Conservation (phyloP, 1,140 invertebrate genomes). For the Drosophila orena region DNA sequence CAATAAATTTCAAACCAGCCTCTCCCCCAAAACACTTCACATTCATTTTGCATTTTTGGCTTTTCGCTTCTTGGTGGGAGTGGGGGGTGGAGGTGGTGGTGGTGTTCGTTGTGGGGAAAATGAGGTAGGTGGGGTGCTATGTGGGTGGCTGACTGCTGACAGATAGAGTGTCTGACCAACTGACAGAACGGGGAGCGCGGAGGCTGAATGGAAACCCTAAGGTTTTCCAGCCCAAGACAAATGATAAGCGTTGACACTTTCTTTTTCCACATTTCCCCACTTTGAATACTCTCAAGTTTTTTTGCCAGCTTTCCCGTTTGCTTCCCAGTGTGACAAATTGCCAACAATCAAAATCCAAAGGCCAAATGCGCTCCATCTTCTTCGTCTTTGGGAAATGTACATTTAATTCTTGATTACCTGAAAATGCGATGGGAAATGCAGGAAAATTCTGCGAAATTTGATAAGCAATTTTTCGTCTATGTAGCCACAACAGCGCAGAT, state of each 20-base stretch:
- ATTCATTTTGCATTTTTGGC: slow-evolving; percentile 77
- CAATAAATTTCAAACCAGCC: slow-evolving; percentile 66
- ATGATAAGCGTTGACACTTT: slow-evolving; percentile 64
- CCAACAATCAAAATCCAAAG: slow-evolving; percentile 58
- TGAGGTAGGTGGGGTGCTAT: not conserved
- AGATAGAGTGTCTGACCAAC: slow-evolving; percentile 38
- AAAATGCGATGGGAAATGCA: slow-evolving; percentile 3
- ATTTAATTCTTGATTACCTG: slow-evolving; percentile 51
- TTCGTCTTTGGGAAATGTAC: slow-evolving; percentile 23
- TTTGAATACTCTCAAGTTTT: slow-evolving; percentile 10
- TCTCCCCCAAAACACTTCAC: slow-evolving; percentile 43
- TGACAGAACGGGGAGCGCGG: slow-evolving; percentile 28
- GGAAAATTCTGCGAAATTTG: slow-evolving; percentile 2
- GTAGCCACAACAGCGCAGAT: not conserved
- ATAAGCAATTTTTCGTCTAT: slow-evolving; percentile 12
- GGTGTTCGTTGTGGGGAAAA: no score
- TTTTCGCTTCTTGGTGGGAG: slow-evolving; percentile 38
- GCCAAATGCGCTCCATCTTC: slow-evolving; percentile 1
- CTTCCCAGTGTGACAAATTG: slow-evolving; percentile 54
- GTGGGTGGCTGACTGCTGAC: slow-evolving; percentile 31
- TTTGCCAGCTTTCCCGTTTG: not conserved
- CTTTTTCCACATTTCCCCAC: slow-evolving; percentile 17
- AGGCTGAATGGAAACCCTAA: not conserved
- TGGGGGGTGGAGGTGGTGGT: not conserved
- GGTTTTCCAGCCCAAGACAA: slow-evolving; percentile 47